Percentiles rank a stretch among this genome's conserved stretches.
Conservation (phyloP, 1,140 invertebrate genomes). For the Rhyacophila brunnea region DNA sequence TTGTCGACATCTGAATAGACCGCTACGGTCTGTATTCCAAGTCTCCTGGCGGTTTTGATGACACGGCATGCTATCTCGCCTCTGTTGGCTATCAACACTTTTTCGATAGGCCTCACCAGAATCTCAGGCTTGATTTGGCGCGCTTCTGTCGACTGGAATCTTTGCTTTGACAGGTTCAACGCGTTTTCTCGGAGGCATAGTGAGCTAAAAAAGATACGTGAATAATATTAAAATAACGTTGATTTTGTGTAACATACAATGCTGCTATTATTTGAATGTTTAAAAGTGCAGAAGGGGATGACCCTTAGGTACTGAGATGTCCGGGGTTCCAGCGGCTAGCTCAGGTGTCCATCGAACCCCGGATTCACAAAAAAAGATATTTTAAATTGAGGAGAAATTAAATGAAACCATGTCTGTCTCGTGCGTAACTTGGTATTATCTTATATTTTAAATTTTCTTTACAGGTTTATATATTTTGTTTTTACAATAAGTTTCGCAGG, state of each 20-base stretch:
- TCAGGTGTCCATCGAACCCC: too few relatives aligned
- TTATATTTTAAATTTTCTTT: too few relatives aligned
- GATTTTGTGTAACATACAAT: background rate
- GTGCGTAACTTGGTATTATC: too few relatives aligned
- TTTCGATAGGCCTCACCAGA: constrained; percentile 57
- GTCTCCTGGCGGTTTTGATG: constrained; percentile 79
- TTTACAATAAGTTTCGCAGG: too few relatives aligned
- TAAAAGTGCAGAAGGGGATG: background rate
- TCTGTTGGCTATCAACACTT: constrained; percentile 91
- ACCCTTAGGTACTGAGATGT: too few relatives aligned
- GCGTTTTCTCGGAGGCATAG: constrained; percentile 1
- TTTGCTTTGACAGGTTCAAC: constrained; percentile 12
- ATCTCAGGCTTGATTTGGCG: constrained; percentile 37
- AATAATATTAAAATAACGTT: background rate
- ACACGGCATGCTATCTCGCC: constrained; percentile 97
- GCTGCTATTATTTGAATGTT: background rate
- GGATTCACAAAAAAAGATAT: too few relatives aligned
- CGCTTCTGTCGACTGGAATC: constrained; percentile 12
- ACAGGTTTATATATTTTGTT: too few relatives aligned
- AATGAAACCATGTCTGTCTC: too few relatives aligned
- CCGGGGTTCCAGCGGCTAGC: too few relatives aligned
- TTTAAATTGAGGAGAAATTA: too few relatives aligned
- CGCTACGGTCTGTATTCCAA: constrained; percentile 92
- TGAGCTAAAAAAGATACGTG: constrained; percentile 11
- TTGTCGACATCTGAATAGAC: constrained; percentile 94